Base-by-base conservation (phyloP, 2,888 invertebrate genomes). In the Endotricha flammealis region DNA sequence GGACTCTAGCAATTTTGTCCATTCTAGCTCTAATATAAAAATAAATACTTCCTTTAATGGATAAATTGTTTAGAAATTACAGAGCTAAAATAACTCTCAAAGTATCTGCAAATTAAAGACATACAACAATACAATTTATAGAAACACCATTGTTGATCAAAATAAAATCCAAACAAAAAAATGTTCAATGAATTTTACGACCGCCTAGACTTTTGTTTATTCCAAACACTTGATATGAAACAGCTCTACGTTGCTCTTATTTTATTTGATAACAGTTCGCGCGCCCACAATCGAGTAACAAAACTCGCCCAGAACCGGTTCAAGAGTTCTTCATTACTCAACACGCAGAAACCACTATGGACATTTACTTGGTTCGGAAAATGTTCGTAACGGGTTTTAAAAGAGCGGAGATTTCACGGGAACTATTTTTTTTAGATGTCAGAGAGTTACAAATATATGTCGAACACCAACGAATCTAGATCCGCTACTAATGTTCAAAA, bases 241-340 rank as follows among this genome's bases (percentile, higher is more conserved):
- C 25, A 29, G 30, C 32, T 16, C 10, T 9, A 12, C 12, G 11
- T 9, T 33, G 25, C 32, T 27, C 32, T 24, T 36, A 36, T 39
- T 40, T 38, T 17, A 17, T 38, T 22, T 32, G 36, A 36, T 37
- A 36, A 38, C 40, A 41, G 39, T 36, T 28, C 28, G 38, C 36
- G 33, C 29, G 29, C 22, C 38, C 32, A 33, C 32, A 9, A 14
- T 29, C 6, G 12, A 23, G 32, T 16, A 12, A 22, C 34, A 16
- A 27, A 13, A 14, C 27, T 30, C 29, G 8, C 16, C 16, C 6
- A 29, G 36, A 45, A 45, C 44, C 42, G 44, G 42, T 45, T 20
- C 31, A 14, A 28, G 32, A 20, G 28, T 20, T 27, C 38, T 32
- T 38, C 33, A 38, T 38, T 33, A 38, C 23, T 20, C 31, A 31